phyloP scores from a whole-genome alignment of 1,140 invertebrate genomes.

The Brevipalpus yothersi region DNA sequence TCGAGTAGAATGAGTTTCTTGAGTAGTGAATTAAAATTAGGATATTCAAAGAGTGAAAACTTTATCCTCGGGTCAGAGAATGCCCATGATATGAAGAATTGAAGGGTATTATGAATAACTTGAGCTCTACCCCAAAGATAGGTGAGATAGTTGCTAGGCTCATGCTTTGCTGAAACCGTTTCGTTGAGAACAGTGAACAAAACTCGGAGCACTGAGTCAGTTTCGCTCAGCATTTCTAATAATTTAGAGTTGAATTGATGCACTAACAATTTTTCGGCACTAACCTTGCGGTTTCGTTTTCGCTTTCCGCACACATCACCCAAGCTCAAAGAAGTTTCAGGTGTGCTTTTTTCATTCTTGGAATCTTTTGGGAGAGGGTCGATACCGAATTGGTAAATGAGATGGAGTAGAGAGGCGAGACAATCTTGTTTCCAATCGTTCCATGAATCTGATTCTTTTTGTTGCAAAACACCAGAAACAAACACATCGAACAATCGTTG shows the following conservation, averaged over 20 bases:
- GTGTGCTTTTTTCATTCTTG: not conserved
- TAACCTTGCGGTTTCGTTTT: conserved; percentile 18
- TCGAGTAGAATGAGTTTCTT: conserved; percentile 51
- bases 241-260: conserved; percentile 40
- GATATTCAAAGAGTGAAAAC: conserved; percentile 33
- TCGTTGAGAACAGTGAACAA: conserved; percentile 64
- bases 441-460: conserved; percentile 20
- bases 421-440: conserved; percentile 72
- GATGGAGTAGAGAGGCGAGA: conserved; percentile 52
- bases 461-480: conserved; percentile 41
- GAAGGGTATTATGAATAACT: conserved; percentile 51
- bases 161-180: conserved; percentile 41
- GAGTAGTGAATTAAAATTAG: conserved; percentile 41
- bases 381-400: conserved; percentile 51
- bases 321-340: not conserved
- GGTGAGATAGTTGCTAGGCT: conserved; percentile 57
- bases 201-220: conserved; percentile 48
- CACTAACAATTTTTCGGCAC: conserved; percentile 33
- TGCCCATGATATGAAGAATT: conserved; percentile 52
- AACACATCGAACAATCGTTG: conserved; percentile 72
- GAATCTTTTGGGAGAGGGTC: not conserved
- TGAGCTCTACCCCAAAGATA: conserved; percentile 63
- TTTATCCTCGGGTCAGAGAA: conserved; percentile 40
- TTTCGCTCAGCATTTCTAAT: conserved; percentile 45
- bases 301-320: conserved; percentile 14